Base-by-base conservation (phyloP, 2,888 invertebrate genomes). In the Ophion ventricosus region DNA sequence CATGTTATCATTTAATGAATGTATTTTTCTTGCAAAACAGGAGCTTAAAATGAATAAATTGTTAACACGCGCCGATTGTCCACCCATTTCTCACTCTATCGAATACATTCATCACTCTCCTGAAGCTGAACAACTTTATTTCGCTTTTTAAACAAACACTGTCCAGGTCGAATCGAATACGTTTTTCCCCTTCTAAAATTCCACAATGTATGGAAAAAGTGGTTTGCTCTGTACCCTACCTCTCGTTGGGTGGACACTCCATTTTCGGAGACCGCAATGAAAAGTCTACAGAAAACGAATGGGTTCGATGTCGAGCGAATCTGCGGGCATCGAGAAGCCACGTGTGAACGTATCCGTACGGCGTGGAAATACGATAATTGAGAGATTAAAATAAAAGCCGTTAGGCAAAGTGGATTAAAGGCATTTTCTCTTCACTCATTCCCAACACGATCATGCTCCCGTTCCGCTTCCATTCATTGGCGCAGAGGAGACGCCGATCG, bases 281-380 rank as follows among this genome's bases (percentile, higher is more conserved):
- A 57, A 56, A 67, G 49, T 23, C 35, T 0, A 35, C 11, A n/a
- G 20, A 35, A 35, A 72, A 72, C 14, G 23, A 20, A 26, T 29
- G 23, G 25, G 64, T 20, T 54, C 20, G 20, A 63, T 64, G 14
- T 56, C 72, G 23, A 73, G 67, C 23, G 54, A n/a, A n/a, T n/a
- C 20, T 8, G 40, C 25, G 2, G 49, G 29, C 72, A 80, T 67
- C 75, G 17, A 25, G 72, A 83, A 80, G 79, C 72, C 80, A 61
- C 67, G 20, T 14, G 66, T n/a, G 59, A 43, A 67, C 49, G 70
- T 70, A 29, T 57, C 80, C 29, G 69, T 35, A 20, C 67, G 67
- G 69, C 69, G 61, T 74, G 75, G 57, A 77, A 84, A 73, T 67
- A 84, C 80, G 81, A 84, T 79, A 81, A 84, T 84, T 79, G 74